Conservation (phyloP, 2,113 vertebrate species). For the Oryzias curvinotus region DNA sequence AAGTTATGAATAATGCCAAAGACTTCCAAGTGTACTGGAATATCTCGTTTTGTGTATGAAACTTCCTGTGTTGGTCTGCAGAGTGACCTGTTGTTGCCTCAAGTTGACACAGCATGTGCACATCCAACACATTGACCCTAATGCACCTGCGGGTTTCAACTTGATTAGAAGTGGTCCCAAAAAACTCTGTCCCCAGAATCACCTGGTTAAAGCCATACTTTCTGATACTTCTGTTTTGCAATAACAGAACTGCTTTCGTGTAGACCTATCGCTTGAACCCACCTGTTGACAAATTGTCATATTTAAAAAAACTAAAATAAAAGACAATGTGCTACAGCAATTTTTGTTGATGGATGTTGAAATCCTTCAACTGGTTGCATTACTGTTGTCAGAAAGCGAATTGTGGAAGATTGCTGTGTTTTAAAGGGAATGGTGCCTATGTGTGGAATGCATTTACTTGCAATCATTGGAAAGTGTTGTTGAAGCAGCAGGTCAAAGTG, state of each 20-base stretch:
- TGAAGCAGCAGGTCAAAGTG: not conserved
- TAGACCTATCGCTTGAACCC: no score
- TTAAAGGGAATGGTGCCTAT: constrained; percentile 19
- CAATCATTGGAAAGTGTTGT: constrained; percentile 17
- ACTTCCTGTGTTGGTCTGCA: not conserved
- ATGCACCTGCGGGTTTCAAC: no score
- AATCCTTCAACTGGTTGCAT: constrained; percentile 8
- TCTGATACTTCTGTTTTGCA: no score
- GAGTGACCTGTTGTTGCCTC: not conserved
- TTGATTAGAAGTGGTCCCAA: no score
- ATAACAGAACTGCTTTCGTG: no score
- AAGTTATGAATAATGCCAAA: not conserved
- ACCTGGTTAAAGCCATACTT: no score
- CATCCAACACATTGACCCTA: constrained; percentile 7
- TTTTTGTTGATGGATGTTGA: not conserved
- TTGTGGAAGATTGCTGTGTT: constrained; percentile 6
- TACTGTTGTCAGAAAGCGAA: not conserved
- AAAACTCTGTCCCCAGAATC: no score
- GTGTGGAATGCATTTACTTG: constrained; percentile 52
- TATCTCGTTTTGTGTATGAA: not conserved
- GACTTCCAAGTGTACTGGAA: not conserved
- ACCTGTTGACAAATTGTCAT: no score
- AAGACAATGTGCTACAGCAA: not conserved
- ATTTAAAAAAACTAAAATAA: no score
- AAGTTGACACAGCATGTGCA: not conserved